Evolutionary conservation across 2,797 vertebrate species (phyloP), one percentile per base, ranked within the genome.

Genomic region (Artibeus lituratus): DNA sequence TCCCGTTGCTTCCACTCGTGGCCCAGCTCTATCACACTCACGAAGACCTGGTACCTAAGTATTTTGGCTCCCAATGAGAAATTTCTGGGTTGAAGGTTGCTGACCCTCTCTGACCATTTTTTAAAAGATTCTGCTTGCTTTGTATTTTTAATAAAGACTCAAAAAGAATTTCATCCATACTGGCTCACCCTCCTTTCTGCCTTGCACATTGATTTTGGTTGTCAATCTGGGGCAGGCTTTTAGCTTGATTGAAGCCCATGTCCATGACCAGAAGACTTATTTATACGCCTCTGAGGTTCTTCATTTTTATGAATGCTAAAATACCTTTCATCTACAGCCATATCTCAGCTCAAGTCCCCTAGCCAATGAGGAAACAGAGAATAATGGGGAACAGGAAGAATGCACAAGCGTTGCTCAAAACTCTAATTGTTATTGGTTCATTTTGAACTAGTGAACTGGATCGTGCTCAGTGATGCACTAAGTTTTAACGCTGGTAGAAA

Each of bases 101-200:
- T 84, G 35, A 69, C 22, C 78, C 77, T 84, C 91, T 97, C 72
- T 92, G 95, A 97, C 96, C n/a, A 57, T 96, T 86, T 72, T 73
- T 26, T 26, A 62, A 96, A 98, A 96, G 76, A 93, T 74, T 73
- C 80, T 85, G 49, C 42, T 95, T 94, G 70, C 76, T 98, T 77
- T 92, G 83, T 96, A 94, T 96, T 96, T 98, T 97, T 95, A 89
- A 94, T 57, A 94, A 98, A 97, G 55, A 12, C 76, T 96, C 84
- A 82, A 92, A 89, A 22, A 92, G 69, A 90, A 97, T 93, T 77
- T 94, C 87, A 42, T 97, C 55, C 86, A 97, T 90, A 96, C 51
- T 96, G 92, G 90, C 86, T 97, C 53, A 47, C 62, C 90, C 67
- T 92, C 84, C 86, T 96, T 90, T 8, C 1, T 77, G 96, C 80